Base-by-base conservation (phyloP, 2,888 invertebrate species). In the Piscicola geometra region DNA sequence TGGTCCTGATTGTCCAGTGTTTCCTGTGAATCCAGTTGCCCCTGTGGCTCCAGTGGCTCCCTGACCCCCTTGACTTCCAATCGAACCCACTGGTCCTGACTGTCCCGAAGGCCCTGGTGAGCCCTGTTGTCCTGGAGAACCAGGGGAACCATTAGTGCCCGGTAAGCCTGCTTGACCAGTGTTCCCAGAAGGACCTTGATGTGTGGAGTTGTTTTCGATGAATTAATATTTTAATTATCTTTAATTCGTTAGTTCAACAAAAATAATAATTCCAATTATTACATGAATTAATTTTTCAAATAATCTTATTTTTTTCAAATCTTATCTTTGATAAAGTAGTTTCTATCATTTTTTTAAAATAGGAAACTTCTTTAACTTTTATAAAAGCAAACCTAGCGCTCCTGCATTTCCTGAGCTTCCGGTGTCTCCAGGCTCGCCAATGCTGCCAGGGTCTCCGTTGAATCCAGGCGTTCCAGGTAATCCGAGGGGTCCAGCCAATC, bases 401-500 rank as follows among this genome's bases (percentile, higher is more conserved):
- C 76, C 76, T 47, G 52, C 35, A 41, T 52, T 66, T 66, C 79
- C 79, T 32, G 68, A 28, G 15, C 67, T 68, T 1, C 79, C 79
- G 15, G 68, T 47, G 9, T 78, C 68, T 25, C 78, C 78, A 30
- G 71, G 21, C n/a, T 25, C 68, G 28, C 78, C 47, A 79, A 81
- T 33, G 81, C 81, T n/a, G 78, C 79, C 35, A 36, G 71, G 35
- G 21, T 71, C 36, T 47, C 77, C 77, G 18, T 30, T 30, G 36
- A n/a, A 35, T 52, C 77, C 77, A 25, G 73, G 30, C 28, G 35
- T 36, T 56, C 78, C 78, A 50, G 71, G 30, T 12, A 33, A n/a
- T 35, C 36, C 28, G 28, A 21, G 76, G 76, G 68, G 36, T 21
- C 79, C 77, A 41, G 47, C 32, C 30, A 47, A 60, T 71, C 79